phyloP scores from a whole-genome alignment of 2,113 vertebrate genomes.

The Colossoma macropomum region DNA sequence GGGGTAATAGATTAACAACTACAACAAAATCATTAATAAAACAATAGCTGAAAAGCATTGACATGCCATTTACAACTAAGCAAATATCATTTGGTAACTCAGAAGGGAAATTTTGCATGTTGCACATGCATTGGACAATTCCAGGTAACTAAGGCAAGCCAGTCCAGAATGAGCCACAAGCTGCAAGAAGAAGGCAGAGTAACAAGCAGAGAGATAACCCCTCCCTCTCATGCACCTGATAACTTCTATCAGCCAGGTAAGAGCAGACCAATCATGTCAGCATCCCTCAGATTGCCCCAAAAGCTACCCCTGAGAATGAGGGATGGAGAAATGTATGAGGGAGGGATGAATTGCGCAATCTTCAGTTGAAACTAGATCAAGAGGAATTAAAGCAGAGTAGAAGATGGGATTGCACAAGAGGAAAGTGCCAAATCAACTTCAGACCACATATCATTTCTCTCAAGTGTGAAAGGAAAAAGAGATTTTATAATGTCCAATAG shows the following conservation, averaged over 20 bases:
- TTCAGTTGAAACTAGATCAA: slow-evolving; percentile 36
- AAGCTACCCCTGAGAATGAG: slow-evolving; percentile 27
- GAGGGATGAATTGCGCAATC: slow-evolving; percentile 43
- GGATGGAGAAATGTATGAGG: slow-evolving; percentile 6
- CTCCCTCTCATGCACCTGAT: slow-evolving; percentile 43
- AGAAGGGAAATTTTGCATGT: neutral
- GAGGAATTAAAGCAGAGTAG: slow-evolving; percentile 41
- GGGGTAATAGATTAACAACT: neutral
- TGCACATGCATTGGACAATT: neutral
- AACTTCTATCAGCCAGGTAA: slow-evolving; percentile 53
- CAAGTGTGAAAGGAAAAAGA: neutral
- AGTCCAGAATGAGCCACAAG: slow-evolving; percentile 13
- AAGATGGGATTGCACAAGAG: neutral
- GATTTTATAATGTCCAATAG: neutral
- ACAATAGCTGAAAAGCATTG: too few species aligned
- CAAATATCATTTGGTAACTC: slow-evolving; percentile 16
- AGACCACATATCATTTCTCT: neutral
- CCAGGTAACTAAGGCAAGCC: slow-evolving; percentile 4
- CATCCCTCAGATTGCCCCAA: slow-evolving; percentile 49
- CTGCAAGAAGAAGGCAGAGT: slow-evolving; percentile 22
- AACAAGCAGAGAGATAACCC: slow-evolving; percentile 38
- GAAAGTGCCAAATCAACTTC: slow-evolving; percentile 1
- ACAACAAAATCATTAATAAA: neutral
- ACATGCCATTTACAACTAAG: too few species aligned
- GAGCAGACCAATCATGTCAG: slow-evolving; percentile 41